Base-by-base conservation (phyloP, 2,113 vertebrate species). In the Synchiropus splendidus region DNA sequence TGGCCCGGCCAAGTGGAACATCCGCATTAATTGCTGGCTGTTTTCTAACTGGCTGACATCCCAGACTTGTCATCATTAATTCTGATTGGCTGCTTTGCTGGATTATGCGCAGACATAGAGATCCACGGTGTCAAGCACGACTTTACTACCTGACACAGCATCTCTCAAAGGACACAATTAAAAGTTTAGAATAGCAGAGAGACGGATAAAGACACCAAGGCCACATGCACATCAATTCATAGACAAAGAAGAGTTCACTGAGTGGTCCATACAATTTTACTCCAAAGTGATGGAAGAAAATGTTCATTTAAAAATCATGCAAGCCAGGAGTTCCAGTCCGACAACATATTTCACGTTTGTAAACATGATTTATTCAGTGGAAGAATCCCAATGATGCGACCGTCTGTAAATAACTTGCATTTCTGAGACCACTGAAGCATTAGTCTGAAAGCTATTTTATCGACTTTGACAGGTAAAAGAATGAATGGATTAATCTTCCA, bases 41-140 rank as follows among this genome's bases (percentile, higher is more conserved):
- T 16, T 14, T 40, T 46, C 60, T 80, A 70, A 78, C 74, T 78
- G 62, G 64, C 58, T 30, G 39, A 41, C 39, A 45, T 63, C 53
- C 50, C 63, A 48, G 46, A 16, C 40, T 5, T 55, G 58, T 45
- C 74, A 48, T 66, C 45, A 35, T 70, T 64, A 57, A 68, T 61
- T 58, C 45, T 45, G 53, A 74, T 56, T 57, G 64, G 65, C 51
- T 46, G 46, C 48, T 32, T 16, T 48, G 40, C 32, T 18, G 62
- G 17, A 68, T 70, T 70, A 64, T 72, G 45, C 12, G 45, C 67
- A 38, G 49, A 50, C 16, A 39, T 35, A 44, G 31, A 63, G 32
- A 62, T 58, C 18, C 45, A 54, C 30, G 49, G 60, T 33, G 33
- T 65, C 53, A 36, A 33, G 27, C 40, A 12, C 21, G 13, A 40